Conservation (phyloP, 2,797 vertebrate species). For the Oryzias dopingdopingensis region DNA sequence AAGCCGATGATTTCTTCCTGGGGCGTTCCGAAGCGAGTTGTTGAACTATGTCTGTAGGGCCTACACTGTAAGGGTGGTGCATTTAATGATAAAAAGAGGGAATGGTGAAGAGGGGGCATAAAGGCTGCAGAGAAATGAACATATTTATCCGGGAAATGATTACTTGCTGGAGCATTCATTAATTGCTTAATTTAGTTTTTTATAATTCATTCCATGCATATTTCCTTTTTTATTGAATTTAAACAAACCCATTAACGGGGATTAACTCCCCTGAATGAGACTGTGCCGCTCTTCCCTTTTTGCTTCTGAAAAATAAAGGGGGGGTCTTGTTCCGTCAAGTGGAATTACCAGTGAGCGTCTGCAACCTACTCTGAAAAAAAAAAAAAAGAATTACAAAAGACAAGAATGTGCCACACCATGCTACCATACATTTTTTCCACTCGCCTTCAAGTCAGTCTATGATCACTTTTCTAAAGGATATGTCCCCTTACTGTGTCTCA, state of each 20-base stretch:
- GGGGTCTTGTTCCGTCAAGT: constrained; percentile 71
- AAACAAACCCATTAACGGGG: constrained; percentile 81
- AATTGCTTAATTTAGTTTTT: constrained; percentile 62
- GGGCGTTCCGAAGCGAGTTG: no score
- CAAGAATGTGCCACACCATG: constrained; percentile 57
- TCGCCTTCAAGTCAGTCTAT: constrained; percentile 59
- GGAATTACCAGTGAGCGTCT: constrained; percentile 67
- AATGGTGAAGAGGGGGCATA: background rate
- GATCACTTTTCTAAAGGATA: constrained; percentile 65
- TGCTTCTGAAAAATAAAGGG: constrained; percentile 49
- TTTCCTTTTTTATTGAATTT: constrained; percentile 76
- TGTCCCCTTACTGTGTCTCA: constrained; percentile 31
- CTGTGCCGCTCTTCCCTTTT: constrained; percentile 73
- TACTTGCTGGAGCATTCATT: constrained; percentile 74
- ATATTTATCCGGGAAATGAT: constrained; percentile 75
- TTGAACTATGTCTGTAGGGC: background rate
- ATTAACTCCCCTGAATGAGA: constrained; percentile 79
- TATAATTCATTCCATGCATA: constrained; percentile 72
- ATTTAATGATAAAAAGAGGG: constrained; percentile 15
- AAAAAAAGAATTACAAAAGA: constrained; percentile 63
- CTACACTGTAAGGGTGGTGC: constrained; percentile 15
- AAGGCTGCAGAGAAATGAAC: constrained; percentile 47
- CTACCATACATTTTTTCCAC: constrained; percentile 41
- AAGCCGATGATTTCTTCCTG: no score
- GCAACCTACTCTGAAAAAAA: constrained; percentile 61